Evolutionary conservation across 2,888 invertebrate genomes (phyloP).

Genomic region (Sepioteuthis lessoniana): DNA sequence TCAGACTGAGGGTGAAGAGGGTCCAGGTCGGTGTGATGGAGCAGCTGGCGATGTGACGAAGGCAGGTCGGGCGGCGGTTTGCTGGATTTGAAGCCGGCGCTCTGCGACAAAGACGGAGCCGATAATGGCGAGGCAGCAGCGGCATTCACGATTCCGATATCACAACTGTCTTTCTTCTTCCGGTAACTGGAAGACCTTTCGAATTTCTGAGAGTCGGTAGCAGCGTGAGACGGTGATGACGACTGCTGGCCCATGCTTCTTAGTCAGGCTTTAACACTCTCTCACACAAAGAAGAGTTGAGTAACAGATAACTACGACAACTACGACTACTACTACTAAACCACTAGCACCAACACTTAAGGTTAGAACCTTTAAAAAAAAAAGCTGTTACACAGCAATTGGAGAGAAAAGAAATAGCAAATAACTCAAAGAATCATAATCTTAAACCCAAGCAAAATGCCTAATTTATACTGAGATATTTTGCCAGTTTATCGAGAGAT

Average conservation of each 20-base stretch:
- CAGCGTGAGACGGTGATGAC: constrained; percentile 42
- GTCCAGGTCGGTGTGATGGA: constrained; percentile 43
- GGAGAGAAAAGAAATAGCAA: neutral
- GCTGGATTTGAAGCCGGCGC: constrained; percentile 44
- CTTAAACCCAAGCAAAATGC: neutral
- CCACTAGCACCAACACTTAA: constrained; percentile 41
- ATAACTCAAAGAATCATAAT: neutral
- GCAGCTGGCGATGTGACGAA: constrained; percentile 45
- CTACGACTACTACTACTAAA: neutral
- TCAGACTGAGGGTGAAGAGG: constrained; percentile 38
- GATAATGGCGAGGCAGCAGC: constrained; percentile 47
- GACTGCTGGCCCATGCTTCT: constrained; percentile 45
- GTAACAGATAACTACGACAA: neutral
- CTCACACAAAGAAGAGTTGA: constrained; percentile 37
- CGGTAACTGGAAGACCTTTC: constrained; percentile 47
- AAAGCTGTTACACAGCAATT: constrained; percentile 9
- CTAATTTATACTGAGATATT: neutral
- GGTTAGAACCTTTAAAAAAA: constrained; percentile 14
- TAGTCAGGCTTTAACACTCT: constrained; percentile 36
- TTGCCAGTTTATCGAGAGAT: neutral
- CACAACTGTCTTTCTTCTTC: constrained; percentile 47
- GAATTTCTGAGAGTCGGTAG: constrained; percentile 45
- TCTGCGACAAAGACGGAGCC: constrained; percentile 45
- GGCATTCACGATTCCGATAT: constrained; percentile 47
- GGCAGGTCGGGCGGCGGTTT: constrained; percentile 45